Base-by-base conservation (phyloP, 2,888 invertebrate species). In the Eupeodes latifasciatus region DNA sequence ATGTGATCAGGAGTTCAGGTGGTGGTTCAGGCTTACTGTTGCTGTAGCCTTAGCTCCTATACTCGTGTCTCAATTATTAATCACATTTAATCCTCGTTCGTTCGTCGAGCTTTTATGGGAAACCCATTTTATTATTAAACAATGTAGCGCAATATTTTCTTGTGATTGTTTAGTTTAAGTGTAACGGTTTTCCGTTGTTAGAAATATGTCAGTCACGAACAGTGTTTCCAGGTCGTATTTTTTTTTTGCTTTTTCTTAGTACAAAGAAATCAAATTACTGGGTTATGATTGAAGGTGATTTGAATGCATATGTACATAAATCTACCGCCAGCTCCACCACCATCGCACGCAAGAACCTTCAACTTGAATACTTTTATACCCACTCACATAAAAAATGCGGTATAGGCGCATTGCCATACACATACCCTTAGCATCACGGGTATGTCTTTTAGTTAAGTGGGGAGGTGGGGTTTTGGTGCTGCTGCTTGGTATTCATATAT, bases 281-380 rank as follows among this genome's bases (percentile, higher is more conserved):
- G 71, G 67, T 78, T 82, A 55, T 69, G 82, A 82, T 82, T 82
- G 78, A 49, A 67, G 55, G 67, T 78, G 78, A 75, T 82, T 82
- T 67, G 57, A 83, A 83, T 69, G 64, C 27, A 53, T 72, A 7
- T 44, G 44, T 14, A 44, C 47, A 44, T 36, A n/a, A 10, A 34
- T 9, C n/a, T 11, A 49, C 40, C 40, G 40, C 40, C 40, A 5
- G 40, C 40, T 40, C 9, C 40, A 5, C 5, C 40, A 40, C 6
- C 5, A 69, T n/a, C 53, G 19, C 81, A 85, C 85, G 81, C 85
- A 71, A 85, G 19, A 19, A 53, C 69, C 67, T 51, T 67, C 67
- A 51, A 34, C 66, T 67, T 51, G 66, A 55, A 69, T 40, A 40
- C 3, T 9, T 40, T 40, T 40, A 40, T 7, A 9, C 5, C 6